Percentiles rank a stretch among this genome's conserved stretches.
phyloP scores from a whole-genome alignment of 2,797 vertebrate species.

The Sylvia borin region DNA sequence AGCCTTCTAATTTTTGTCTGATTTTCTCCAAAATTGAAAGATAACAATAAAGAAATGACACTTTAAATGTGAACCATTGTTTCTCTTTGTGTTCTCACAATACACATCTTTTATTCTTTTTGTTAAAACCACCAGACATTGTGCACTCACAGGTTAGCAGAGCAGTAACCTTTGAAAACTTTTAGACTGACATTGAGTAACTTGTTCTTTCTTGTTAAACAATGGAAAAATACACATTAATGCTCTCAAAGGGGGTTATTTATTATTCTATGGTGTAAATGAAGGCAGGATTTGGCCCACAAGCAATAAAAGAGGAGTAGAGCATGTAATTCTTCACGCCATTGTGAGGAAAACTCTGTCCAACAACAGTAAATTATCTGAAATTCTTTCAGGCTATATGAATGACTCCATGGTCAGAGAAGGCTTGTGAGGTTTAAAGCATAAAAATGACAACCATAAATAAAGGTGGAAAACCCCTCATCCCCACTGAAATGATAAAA shows the following conservation, averaged over 20 bases:
- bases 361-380: conserved; percentile 69
- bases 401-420: conserved; percentile 57
- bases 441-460: conserved; percentile 71
- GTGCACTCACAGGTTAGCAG: not conserved
- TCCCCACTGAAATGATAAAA: conserved; percentile 59
- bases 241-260: not conserved
- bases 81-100: not conserved
- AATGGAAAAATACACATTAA: not conserved
- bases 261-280: conserved; percentile 34
- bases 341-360: conserved; percentile 33
- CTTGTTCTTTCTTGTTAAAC: not conserved
- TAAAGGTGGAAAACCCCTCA: conserved; percentile 63
- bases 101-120: not conserved
- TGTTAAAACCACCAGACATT: not conserved
- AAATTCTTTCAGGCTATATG: conserved; percentile 52
- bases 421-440: conserved; percentile 57
- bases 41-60: not conserved
- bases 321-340: conserved; percentile 44
- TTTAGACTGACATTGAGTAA: not conserved
- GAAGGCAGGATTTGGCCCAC: conserved; percentile 4
- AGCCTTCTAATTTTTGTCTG: not conserved
- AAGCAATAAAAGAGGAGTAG: conserved; percentile 53
- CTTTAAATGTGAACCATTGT: not conserved
- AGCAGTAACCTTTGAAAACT: not conserved
- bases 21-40: not conserved